These are phyloP conservation scores for Heloderma charlesbogerti DNA, from an alignment of 2,113 vertebrate genomes.

Conservation along the genomic window DNA sequence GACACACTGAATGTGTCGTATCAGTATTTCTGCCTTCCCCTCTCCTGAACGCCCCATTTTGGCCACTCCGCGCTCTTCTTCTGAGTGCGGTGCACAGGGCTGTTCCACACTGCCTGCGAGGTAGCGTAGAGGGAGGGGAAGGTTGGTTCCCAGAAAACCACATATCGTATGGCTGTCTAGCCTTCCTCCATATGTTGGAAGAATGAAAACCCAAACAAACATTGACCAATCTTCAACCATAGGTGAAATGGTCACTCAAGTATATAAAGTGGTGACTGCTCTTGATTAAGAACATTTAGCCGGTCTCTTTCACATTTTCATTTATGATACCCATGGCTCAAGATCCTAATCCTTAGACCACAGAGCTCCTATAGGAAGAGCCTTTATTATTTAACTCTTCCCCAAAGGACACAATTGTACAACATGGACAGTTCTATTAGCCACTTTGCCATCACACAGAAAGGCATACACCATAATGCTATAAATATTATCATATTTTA, in stretches of 20 bases:
- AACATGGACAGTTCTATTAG: neutral
- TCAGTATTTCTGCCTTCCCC: too few relatives aligned
- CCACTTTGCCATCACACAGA: neutral
- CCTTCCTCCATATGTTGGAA: neutral
- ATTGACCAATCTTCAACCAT: too few relatives aligned
- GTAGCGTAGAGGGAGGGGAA: too few relatives aligned
- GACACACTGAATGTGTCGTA: too few relatives aligned
- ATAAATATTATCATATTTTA: neutral
- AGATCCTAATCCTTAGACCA: neutral
- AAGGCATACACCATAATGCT: neutral
- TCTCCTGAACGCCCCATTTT: too few relatives aligned
- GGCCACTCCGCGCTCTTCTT: too few relatives aligned
- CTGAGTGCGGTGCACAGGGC: too few relatives aligned
- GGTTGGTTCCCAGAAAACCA: too few relatives aligned
- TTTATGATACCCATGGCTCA: neutral
- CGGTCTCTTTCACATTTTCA: neutral
- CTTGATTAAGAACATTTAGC: neutral
- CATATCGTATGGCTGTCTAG: too few relatives aligned
- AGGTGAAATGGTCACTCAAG: neutral
- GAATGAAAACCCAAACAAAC: neutral
- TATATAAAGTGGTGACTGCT: neutral
- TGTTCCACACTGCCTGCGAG: too few relatives aligned
- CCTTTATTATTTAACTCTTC: neutral
- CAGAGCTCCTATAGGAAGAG: neutral
- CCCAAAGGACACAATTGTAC: neutral